A percentile compares a stretch with the other conserved stretches of the same genome.
phyloP scores from a whole-genome alignment of 2,888 invertebrate genomes.

The Aelia acuminata region DNA sequence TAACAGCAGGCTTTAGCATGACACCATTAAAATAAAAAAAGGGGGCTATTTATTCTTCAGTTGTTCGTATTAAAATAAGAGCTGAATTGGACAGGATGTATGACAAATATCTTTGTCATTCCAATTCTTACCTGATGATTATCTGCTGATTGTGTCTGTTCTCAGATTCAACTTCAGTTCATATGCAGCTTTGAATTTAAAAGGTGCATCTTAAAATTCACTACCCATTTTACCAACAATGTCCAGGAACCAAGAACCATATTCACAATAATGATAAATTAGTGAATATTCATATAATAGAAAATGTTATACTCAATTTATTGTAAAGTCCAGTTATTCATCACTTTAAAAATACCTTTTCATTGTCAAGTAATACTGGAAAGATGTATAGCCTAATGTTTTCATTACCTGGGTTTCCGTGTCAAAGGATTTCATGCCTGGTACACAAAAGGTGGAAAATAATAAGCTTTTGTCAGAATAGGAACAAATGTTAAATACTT shows the following conservation, averaged over 20 bases:
- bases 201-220: neutral
- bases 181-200: neutral
- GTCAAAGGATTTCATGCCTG: neutral
- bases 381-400: neutral
- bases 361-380: neutral
- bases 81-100: neutral
- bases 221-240: too few relatives aligned
- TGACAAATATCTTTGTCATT: too few relatives aligned
- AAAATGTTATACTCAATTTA: neutral
- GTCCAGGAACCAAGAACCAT: too few relatives aligned
- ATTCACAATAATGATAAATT: too few relatives aligned
- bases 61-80: too few relatives aligned
- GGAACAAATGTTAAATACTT: neutral
- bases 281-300: neutral
- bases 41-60: too few relatives aligned
- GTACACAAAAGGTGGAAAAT: neutral
- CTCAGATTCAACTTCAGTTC: too few relatives aligned
- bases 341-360: too few relatives aligned
- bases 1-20: too few relatives aligned
- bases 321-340: too few relatives aligned
- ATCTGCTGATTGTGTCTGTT: neutral
- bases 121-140: neutral
- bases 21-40: too few relatives aligned
- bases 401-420: neutral
- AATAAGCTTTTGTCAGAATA: neutral